Evolutionary conservation across 1,140 invertebrate species (phyloP).

Genomic region (Micrasema minimum): DNA sequence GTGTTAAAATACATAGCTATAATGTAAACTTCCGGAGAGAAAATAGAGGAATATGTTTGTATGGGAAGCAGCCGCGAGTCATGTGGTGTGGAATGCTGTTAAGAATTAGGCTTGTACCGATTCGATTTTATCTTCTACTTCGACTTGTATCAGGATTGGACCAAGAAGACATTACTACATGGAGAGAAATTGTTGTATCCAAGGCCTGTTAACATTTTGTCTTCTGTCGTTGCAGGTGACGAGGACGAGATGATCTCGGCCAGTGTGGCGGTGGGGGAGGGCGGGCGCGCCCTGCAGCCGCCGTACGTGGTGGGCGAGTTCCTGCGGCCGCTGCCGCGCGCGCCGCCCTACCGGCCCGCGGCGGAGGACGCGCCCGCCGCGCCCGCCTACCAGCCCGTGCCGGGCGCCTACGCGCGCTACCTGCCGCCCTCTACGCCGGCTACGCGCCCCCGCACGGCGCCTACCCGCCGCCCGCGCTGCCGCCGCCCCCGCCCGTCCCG

Average conservation of each 20-base stretch:
- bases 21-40: too few relatives aligned
- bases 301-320: slow-evolving; percentile 61
- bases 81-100: too few relatives aligned
- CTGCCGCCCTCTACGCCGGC: slow-evolving; percentile 57
- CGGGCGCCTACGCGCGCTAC: slow-evolving; percentile 59
- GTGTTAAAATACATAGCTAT: too few relatives aligned
- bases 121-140: too few relatives aligned
- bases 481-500: slow-evolving; percentile 54
- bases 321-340: slow-evolving; percentile 59
- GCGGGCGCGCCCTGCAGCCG: slow-evolving; percentile 61
- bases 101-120: too few relatives aligned
- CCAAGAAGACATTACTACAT: too few relatives aligned
- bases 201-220: too few relatives aligned
- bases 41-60: too few relatives aligned
- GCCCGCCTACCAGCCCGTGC: slow-evolving; percentile 58
- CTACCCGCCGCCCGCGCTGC: slow-evolving; percentile 56
- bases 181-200: too few relatives aligned
- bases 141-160: too few relatives aligned
- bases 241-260: slow-evolving; percentile 67
- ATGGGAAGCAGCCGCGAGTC: too few relatives aligned
- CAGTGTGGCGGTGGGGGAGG: slow-evolving; percentile 65
- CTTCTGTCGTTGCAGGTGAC: slow-evolving; percentile 56
- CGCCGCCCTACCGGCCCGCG: slow-evolving; percentile 54
- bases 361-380: slow-evolving; percentile 52
- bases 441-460: slow-evolving; percentile 58